Evolutionary conservation across 2,113 vertebrate species (phyloP), one percentile per base, ranked within the genome.

Genomic region (Odontophorus gujanensis): DNA sequence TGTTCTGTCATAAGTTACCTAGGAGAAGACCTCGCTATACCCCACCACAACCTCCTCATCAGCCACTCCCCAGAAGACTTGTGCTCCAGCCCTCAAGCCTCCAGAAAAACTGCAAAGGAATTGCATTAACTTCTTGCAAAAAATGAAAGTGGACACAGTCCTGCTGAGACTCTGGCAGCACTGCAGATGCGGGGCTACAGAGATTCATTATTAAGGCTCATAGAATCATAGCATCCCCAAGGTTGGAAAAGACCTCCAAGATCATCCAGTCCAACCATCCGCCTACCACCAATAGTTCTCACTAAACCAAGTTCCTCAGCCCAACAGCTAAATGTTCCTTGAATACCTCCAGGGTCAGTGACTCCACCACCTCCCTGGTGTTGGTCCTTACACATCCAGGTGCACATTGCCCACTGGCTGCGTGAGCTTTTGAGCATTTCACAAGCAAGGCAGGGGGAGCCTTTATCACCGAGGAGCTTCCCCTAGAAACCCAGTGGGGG

Each of bases 381-480:
- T 20, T 61, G 32, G 19, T 61, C 57, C 81, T 84, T n/a, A 36
- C 7, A 4, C 6, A 63, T 57, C 24, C 73, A 75, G 58, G 43
- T 36, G 43, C 72, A 28, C 58, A 11, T n/a, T 2, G 1, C 25
- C 40, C 28, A 13, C 7, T 47, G 25, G 4, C 12, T 38, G 4
- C 13, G 20, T 38, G 28, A 28, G 11, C 5, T 47, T 67, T 28
- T 1, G 42, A 26, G 43, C 28, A 40, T 66, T 84, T 79, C 36
- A 32, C 15, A 13, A 86, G 76, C n/a, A 88, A 81, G 65, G 57
- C 13, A 6, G 47, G 24, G 32, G 59, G 32, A 42, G 28, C 0
- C 0, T 83, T 66, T 32, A 3, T 32, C 20, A 55, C 36, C 1
- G 0, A 7, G 38, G 63, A 30, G 43, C 40, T 87, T 73, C 59